Evolutionary conservation across 2,113 vertebrate species (phyloP).

Genomic region (Archocentrus centrarchus): DNA sequence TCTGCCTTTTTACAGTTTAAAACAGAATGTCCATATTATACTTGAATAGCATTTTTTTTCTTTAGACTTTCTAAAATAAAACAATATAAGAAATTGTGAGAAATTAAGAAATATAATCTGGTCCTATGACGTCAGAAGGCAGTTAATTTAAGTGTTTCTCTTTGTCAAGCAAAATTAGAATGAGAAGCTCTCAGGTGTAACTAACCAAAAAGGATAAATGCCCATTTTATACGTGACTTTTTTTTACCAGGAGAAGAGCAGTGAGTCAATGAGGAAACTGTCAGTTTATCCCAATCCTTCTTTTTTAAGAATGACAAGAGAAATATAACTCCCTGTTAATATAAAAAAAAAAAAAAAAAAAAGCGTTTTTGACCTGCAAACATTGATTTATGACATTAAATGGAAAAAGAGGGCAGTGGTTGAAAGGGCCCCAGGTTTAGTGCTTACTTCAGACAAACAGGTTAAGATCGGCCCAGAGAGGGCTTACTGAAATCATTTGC

Average conservation of each 20-base stretch:
- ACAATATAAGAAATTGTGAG: too few relatives aligned
- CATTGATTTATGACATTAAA: background rate
- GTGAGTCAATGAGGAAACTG: background rate
- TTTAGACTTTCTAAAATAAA: background rate
- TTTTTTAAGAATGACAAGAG: background rate
- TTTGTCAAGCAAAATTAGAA: background rate
- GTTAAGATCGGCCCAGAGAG: background rate
- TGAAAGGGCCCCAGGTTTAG: background rate
- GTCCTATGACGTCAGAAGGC: too few relatives aligned
- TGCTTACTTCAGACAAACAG: background rate
- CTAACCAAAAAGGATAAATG: background rate
- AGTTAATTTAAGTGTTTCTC: background rate
- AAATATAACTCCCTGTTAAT: background rate
- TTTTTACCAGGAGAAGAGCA: background rate
- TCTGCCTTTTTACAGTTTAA: too few relatives aligned
- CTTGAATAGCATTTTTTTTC: background rate
- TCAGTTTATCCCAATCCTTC: background rate
- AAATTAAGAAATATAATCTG: too few relatives aligned
- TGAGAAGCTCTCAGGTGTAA: background rate
- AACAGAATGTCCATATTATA: too few relatives aligned
- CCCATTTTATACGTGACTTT: background rate
- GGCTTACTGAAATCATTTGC: constrained; percentile 3
- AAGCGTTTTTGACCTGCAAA: background rate
- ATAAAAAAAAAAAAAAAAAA: background rate
- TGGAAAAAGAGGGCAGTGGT: background rate